A percentile compares a stretch with the other conserved stretches of the same genome.
phyloP scores from a whole-genome alignment of 2,113 vertebrate species.

The Hemichromis elongatus region DNA sequence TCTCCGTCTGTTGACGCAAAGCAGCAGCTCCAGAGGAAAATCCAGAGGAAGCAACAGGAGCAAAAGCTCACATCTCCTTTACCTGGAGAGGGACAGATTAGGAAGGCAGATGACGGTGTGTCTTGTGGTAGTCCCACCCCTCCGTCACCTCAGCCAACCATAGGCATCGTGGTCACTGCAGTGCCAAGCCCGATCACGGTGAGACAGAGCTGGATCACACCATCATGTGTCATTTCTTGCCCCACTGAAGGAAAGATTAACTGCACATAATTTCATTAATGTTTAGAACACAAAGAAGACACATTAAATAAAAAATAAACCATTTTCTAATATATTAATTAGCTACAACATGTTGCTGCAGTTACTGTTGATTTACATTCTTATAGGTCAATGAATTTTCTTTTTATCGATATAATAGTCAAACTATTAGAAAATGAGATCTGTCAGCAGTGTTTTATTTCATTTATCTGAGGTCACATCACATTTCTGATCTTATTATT shows the following conservation, averaged over 20 bases:
- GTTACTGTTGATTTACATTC: neutral
- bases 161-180: slow-evolving; percentile 89
- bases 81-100: slow-evolving; percentile 81
- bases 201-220: neutral
- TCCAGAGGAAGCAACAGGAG: slow-evolving; percentile 98
- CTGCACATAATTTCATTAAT: neutral
- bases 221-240: neutral
- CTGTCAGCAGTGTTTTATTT: too few relatives aligned
- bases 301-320: neutral
- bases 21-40: slow-evolving; percentile 97
- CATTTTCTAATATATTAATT: neutral
- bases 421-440: neutral
- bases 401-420: neutral
- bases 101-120: slow-evolving; percentile 74
- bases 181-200: slow-evolving; percentile 94
- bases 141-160: slow-evolving; percentile 88
- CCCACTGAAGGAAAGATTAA: neutral
- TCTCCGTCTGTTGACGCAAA: slow-evolving; percentile 92
- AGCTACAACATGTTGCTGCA: neutral
- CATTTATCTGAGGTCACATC: neutral
- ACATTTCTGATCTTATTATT: neutral
- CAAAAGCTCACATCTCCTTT: slow-evolving; percentile 92
- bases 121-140: slow-evolving; percentile 83
- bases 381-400: neutral
- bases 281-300: neutral